Evolutionary conservation across 2,888 invertebrate genomes (phyloP).

Genomic region (Herminia tarsipennalis): DNA sequence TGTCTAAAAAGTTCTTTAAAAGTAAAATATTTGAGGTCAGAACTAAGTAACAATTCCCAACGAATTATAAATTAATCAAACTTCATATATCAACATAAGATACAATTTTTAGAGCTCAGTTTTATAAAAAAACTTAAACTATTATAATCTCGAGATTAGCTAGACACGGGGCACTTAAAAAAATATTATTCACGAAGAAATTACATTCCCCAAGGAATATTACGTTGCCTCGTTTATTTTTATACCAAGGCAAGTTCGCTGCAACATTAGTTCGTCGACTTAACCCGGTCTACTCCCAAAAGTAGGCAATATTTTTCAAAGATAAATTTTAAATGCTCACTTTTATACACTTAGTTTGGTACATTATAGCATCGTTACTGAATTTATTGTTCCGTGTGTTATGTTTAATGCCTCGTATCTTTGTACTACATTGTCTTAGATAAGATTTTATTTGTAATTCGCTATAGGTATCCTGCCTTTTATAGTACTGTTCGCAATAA

Average conservation of each 20-base stretch:
- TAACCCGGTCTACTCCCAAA: conserved; percentile 63
- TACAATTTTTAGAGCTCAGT: conserved; percentile 12
- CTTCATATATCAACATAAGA: conserved; percentile 10
- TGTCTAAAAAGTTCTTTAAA: no score
- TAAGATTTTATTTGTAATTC: conserved; percentile 39
- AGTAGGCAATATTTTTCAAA: conserved; percentile 76
- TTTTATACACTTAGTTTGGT: conserved; percentile 75
- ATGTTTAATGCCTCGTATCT: conserved; percentile 51
- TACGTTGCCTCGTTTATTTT: conserved; percentile 62
- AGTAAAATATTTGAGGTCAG: no score
- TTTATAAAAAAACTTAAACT: conserved; percentile 25
- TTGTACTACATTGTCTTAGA: conserved; percentile 38
- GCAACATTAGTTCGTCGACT: conserved; percentile 72
- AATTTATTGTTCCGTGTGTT: conserved; percentile 67
- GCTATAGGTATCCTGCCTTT: conserved; percentile 33
- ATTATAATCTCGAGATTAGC: conserved; percentile 38
- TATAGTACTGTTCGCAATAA: conserved; percentile 32
- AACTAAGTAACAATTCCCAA: no score
- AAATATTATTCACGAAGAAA: conserved; percentile 56
- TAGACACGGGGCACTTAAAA: conserved; percentile 45
- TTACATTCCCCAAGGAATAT: conserved; percentile 61
- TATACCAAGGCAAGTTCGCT: conserved; percentile 59
- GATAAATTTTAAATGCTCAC: conserved; percentile 76
- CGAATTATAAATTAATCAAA: conserved; percentile 5
- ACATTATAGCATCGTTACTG: conserved; percentile 61